Percentiles rank a stretch among this genome's conserved stretches.
phyloP scores from a whole-genome alignment of 2,888 invertebrate species.

The Balanococcus diminutus region DNA sequence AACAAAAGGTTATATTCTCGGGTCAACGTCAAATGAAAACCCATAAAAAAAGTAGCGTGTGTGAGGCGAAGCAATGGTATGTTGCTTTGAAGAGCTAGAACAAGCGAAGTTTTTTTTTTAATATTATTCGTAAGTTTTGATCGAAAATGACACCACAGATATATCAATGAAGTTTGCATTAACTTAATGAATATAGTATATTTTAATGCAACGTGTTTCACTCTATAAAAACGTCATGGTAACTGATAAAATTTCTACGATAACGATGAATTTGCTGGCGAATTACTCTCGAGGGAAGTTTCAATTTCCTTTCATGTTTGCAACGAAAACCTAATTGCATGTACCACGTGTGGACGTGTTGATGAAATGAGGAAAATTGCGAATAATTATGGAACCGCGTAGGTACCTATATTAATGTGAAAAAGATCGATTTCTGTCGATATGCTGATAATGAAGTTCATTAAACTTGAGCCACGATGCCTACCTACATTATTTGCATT shows the following conservation, averaged over 20 bases:
- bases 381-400: background rate
- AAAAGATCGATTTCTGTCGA: background rate
- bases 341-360: background rate
- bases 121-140: background rate
- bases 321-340: background rate
- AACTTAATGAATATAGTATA: background rate
- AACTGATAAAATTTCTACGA: background rate
- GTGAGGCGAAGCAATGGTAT: background rate
- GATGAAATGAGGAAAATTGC: background rate
- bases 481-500: background rate
- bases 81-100: background rate
- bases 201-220: background rate
- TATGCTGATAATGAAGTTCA: background rate
- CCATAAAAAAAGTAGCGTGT: background rate
- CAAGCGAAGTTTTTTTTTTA: background rate
- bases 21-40: background rate
- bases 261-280: background rate
- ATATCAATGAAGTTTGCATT: background rate
- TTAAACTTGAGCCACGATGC: background rate
- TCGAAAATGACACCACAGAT: background rate
- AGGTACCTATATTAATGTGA: background rate
- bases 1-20: background rate
- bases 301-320: background rate
- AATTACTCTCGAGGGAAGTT: background rate
- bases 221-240: background rate